Evolutionary conservation across 2,113 vertebrate genomes (phyloP), one percentile per base, ranked within the genome.

Genomic region (Onychostruthus taczanowskii): DNA sequence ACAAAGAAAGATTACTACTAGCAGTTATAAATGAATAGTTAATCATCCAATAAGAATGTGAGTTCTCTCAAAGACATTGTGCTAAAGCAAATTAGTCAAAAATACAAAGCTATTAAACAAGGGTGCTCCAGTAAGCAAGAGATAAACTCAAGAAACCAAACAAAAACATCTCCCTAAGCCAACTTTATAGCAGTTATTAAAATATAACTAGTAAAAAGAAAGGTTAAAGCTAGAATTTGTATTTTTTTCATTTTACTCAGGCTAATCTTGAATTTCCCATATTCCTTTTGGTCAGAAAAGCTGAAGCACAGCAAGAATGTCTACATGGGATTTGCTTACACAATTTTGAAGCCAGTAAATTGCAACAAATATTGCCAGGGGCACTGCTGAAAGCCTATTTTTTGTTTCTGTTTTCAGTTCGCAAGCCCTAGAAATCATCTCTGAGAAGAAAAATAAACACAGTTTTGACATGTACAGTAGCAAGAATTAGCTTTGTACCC

Each of bases 1-100:
- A 96, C 94, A 96, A 97, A 97, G 93, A 61, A 89, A 96, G 88
- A 92, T 89, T 94, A 95, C 76, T 90, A 87, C 46, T 81, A 90
- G 88, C 88, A 96, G 91, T 90, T 93, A 94, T 84, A 85, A 90
- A 84, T 82, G 76, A 89, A 86, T 77, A 95, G 94, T 89, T 95
- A 95, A 96, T 96, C 83, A 94, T 87, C 73, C 90, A 92, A 11
- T 95, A 94, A 92, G 92, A 94, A 92, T 24, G 53, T 35, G 52
- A 93, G 64, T 46, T 93, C 72, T 84, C 88, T 75, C 46, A 86
- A 63, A 89, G 88, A 92, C 64, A 50, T 44, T 61, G 68, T 75
- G 63, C 68, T 90, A 52, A 81, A 84, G 68, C 43, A 90, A 86
- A 84, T 78, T 35, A 75, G 55, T 55, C 2, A 4, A 82, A 94